These are phyloP conservation scores for Cydia splendana DNA, from an alignment of 1,140 invertebrate genomes.

Conservation along the genomic window DNA sequence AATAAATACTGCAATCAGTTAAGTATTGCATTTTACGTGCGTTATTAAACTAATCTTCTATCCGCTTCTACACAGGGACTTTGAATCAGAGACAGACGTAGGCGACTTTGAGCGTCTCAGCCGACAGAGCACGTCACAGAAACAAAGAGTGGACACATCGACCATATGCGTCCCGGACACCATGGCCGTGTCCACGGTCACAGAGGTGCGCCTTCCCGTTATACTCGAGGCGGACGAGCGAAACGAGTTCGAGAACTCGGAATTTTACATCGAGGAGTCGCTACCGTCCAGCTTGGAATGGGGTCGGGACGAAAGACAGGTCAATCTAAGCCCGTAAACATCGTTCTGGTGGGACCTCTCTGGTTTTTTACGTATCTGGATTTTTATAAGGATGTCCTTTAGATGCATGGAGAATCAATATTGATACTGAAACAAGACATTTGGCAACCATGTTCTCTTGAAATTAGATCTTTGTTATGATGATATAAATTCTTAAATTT, in stretches of 20 bases:
- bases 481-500: too few species aligned
- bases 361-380: not conserved
- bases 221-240: slow-evolving; percentile 51
- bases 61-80: slow-evolving; percentile 78
- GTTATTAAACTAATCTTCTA: not conserved
- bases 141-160: slow-evolving; percentile 56
- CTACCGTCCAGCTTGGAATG: slow-evolving; percentile 85
- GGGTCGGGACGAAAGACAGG: slow-evolving; percentile 77
- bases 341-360: slow-evolving; percentile 3
- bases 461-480: too few species aligned
- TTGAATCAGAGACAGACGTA: slow-evolving; percentile 90
- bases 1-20: not conserved
- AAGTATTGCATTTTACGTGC: too few species aligned
- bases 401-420: too few species aligned
- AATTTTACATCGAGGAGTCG: slow-evolving; percentile 93
- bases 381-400: too few species aligned
- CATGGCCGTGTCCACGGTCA: slow-evolving; percentile 62
- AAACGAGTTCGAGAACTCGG: slow-evolving; percentile 87
- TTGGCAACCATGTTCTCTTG: too few species aligned
- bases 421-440: too few species aligned
- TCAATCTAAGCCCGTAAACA: slow-evolving; percentile 46
- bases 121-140: slow-evolving; percentile 80
- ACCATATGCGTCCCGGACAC: slow-evolving; percentile 61
- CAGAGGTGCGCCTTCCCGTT: slow-evolving; percentile 69
- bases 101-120: slow-evolving; percentile 91